These are phyloP conservation scores for Panzeria rudis DNA, from an alignment of 2,888 invertebrate genomes.

Conservation along the genomic window DNA sequence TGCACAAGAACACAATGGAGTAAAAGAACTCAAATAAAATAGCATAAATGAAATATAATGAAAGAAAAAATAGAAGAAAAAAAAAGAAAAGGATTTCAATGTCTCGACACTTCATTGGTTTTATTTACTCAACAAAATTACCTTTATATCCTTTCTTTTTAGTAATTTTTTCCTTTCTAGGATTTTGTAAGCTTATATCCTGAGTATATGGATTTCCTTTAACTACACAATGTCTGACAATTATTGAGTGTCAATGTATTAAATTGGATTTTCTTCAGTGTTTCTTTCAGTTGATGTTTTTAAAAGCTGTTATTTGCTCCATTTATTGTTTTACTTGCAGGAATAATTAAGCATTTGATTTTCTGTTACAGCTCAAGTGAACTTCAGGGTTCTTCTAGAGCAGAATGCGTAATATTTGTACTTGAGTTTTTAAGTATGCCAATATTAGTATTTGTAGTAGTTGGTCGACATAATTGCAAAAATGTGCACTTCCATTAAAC, in stretches of 20 bases:
- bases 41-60: slow-evolving; percentile 34
- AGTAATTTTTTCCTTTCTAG: slow-evolving; percentile 20
- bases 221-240: slow-evolving; percentile 39
- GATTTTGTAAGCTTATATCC: slow-evolving; percentile 34
- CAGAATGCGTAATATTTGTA: not conserved
- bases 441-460: not conserved
- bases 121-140: slow-evolving; percentile 66
- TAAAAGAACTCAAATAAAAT: slow-evolving; percentile 39
- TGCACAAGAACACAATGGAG: slow-evolving; percentile 28
- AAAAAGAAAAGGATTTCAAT: slow-evolving; percentile 56
- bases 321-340: not conserved
- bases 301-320: not conserved
- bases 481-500: not conserved
- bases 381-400: not conserved
- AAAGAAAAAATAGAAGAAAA: not conserved
- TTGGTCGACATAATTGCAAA: not conserved
- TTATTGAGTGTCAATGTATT: slow-evolving; percentile 44
- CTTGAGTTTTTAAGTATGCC: no score
- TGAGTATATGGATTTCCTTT: slow-evolving; percentile 43
- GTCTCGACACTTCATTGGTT: slow-evolving; percentile 64
- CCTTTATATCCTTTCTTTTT: slow-evolving; percentile 42
- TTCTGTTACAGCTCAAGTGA: not conserved
- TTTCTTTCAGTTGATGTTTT: not conserved
- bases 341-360: not conserved
- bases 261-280: slow-evolving; percentile 9